These are phyloP conservation scores for Drosophila peninsularis DNA, from an alignment of 2,888 invertebrate species.

Conservation along the genomic window DNA sequence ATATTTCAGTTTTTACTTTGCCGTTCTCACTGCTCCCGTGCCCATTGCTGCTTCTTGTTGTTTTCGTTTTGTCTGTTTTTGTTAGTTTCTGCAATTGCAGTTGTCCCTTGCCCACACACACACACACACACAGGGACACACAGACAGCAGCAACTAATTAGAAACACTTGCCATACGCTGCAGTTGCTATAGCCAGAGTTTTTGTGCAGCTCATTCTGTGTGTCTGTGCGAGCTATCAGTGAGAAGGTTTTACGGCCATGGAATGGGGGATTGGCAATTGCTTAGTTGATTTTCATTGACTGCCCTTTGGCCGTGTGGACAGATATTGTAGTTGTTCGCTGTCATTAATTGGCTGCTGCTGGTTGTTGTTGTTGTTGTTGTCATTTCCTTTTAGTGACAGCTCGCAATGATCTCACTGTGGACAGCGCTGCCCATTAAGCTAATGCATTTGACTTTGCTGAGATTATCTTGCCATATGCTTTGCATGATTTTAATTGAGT, in stretches of 20 bases:
- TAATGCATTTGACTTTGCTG: constrained; percentile 22
- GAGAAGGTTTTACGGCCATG: neutral
- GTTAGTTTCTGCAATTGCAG: constrained; percentile 51
- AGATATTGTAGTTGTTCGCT: constrained; percentile 70
- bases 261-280: constrained; percentile 65
- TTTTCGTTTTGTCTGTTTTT: constrained; percentile 22
- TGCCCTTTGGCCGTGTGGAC: constrained; percentile 66
- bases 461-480: neutral
- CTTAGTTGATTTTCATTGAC: constrained; percentile 78
- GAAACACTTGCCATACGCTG: constrained; percentile 64
- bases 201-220: constrained; percentile 13
- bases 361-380: constrained; percentile 36
- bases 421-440: constrained; percentile 34
- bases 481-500: neutral
- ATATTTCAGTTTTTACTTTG: constrained; percentile 65
- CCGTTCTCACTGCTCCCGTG: constrained; percentile 44
- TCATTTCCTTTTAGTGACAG: constrained; percentile 53
- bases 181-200: constrained; percentile 21
- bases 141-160: constrained; percentile 71
- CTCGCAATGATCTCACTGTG: constrained; percentile 42
- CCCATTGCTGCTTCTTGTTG: constrained; percentile 18
- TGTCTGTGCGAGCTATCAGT: constrained; percentile 15
- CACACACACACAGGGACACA: constrained; percentile 38
- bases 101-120: constrained; percentile 34
- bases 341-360: constrained; percentile 75